Evolutionary conservation across 2,113 vertebrate genomes (phyloP), one percentile per base, ranked within the genome.

Genomic region (Poeciliopsis turrubarensis): DNA sequence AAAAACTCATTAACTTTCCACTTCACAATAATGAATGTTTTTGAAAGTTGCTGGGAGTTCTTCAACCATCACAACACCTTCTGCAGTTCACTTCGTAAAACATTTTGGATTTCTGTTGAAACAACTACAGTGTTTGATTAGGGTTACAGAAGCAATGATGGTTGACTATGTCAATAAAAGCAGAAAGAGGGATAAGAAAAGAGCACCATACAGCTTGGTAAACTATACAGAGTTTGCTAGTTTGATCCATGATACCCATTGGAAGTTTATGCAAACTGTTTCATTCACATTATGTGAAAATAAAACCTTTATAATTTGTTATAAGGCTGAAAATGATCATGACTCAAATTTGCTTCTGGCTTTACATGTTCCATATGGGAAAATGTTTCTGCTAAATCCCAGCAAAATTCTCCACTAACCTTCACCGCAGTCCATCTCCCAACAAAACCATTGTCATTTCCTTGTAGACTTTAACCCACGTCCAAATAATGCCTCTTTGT

Each of bases 321-420:
- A 73, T 61, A 9, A 60, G n/a, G 65, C 73, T 79, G 22, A 14
- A 63, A n/a, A 72, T 86, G 78, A 65, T 63, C 70, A 70, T 39
- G 41, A 30, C 61, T 68, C 29, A 47, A 64, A 80, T 80, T 79
- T 83, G 72, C 85, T 87, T 82, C 62, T 57, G 34, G 87, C 87
- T 79, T 82, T 47, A 54, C 70, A 77, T 75, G 72, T 51, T 86
- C 77, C 77, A 80, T 83, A 78, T 76, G 70, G 81, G 72, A 76
- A 14, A 77, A 47, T 39, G 30, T 77, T 84, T 65, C 84, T 85
- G 73, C 80, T 78, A 63, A 67, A 76, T 73, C 65, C 80, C 81
- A 68, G 51, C 27, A 19, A 47, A 37, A 17, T 6, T 76, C 89
- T 68, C 67, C 65, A 85, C 80, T 71, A 82, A 85, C 80, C 79